Base-by-base conservation (phyloP, 1,140 invertebrate genomes). In the Homalodisca vitripennis region DNA sequence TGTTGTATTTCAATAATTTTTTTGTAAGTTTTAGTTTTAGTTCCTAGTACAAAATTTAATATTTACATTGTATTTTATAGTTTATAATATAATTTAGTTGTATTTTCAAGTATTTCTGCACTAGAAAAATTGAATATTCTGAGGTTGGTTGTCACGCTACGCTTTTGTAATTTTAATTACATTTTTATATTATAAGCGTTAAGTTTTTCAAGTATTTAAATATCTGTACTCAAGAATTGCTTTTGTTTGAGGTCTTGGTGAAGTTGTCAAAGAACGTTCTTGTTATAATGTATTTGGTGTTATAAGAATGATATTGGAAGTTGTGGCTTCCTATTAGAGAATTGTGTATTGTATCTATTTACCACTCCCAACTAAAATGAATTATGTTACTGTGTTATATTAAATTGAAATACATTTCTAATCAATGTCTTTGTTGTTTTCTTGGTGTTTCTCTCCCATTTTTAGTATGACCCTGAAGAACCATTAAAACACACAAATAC, bases 381-480 rank as follows among this genome's bases (percentile, higher is more conserved):
- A 51, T n/a, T 27, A 60, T 22, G 55, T 60, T 60, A 60, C 55
- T 60, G 55, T 60, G 55, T 60, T 60, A 60, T 60, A 60, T 60
- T 60, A 20, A 53, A 53, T 53, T 53, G 27, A 60, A 27, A 60
- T 60, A 60, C 22, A 60, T 60, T 60, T 60, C 55, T 60, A 60
- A 60, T 60, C 55, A 60, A 60, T 60, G 55, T 60, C 55, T 10
- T 27, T 60, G 55, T 60, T 41, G 34, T 6, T 41, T 41, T 41
- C 6, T 41, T 41, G 6, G 17, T 41, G 17, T 41, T 17, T 17
- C 17, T 41, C 34, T 41, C 34, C n/a, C n/a, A n/a, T n/a, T n/a
- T n/a, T n/a, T n/a, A n/a, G n/a, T n/a, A n/a, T n/a, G n/a, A n/a
- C n/a, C n/a, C n/a, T n/a, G n/a, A n/a, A n/a, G n/a, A n/a, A n/a